phyloP scores from a whole-genome alignment of 53 echinoderm and acorn worm genomes.

The Holothuria leucospilota region DNA sequence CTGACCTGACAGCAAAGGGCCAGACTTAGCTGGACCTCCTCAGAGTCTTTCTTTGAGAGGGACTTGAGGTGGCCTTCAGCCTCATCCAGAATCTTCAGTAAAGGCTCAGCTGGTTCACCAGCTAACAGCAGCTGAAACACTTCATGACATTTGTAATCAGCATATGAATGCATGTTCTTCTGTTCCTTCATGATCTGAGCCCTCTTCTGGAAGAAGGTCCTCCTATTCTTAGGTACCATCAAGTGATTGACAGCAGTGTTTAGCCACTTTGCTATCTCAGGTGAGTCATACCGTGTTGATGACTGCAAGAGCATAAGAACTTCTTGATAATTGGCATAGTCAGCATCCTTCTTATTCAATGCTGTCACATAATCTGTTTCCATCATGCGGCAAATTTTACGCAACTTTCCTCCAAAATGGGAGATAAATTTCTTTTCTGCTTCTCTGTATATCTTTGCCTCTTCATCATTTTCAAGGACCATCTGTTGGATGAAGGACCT shows the following conservation, averaged over 20 bases:
- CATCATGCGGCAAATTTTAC: constrained; percentile 32
- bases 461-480: constrained; percentile 52
- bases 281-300: constrained; percentile 37
- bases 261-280: constrained; percentile 66
- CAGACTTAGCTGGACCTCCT: constrained; percentile 70
- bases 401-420: constrained; percentile 57
- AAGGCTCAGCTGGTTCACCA: constrained; percentile 65
- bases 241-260: constrained; percentile 77
- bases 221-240: constrained; percentile 71
- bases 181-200: constrained; percentile 67
- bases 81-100: constrained; percentile 71
- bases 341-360: constrained; percentile 51
- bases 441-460: constrained; percentile 52
- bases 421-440: constrained; percentile 76
- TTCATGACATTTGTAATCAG: constrained; percentile 80
- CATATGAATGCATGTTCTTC: constrained; percentile 72
- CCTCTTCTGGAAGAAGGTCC: constrained; percentile 73
- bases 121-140: constrained; percentile 71
- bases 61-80: constrained; percentile 64
- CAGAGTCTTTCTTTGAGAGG: constrained; percentile 33
- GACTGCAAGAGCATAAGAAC: constrained; percentile 42
- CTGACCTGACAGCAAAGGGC: constrained; percentile 77
- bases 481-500: constrained; percentile 86
- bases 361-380: constrained; percentile 42
- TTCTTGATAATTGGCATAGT: constrained; percentile 50